These are phyloP conservation scores for Aspiorhynchus laticeps DNA, from an alignment of 2,113 vertebrate species.

Conservation along the genomic window DNA sequence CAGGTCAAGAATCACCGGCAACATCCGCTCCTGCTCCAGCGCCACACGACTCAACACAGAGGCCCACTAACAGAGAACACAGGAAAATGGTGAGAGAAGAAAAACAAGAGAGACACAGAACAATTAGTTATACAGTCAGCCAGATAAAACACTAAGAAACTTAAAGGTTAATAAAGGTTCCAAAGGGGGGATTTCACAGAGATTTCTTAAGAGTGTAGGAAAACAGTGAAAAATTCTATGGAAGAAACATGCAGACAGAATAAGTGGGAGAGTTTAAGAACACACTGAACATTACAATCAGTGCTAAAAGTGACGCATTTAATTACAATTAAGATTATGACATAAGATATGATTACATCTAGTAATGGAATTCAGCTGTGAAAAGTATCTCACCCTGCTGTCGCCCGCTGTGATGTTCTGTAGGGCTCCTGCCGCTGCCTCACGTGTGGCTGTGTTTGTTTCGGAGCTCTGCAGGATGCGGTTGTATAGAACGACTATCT, in stretches of 20 bases:
- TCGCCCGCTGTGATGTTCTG: slow-evolving; percentile 95
- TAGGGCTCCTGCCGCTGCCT: slow-evolving; percentile 87
- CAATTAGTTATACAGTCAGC: neutral
- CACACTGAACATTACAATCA: neutral
- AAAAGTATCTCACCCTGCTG: slow-evolving; percentile 76
- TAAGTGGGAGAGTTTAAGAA: neutral
- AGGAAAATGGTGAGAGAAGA: slow-evolving; percentile 71
- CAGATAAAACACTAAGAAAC: neutral
- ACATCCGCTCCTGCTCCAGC: slow-evolving; percentile 89
- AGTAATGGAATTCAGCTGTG: neutral
- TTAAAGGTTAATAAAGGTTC: neutral
- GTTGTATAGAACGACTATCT: slow-evolving; percentile 87
- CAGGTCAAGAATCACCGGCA: slow-evolving; percentile 87
- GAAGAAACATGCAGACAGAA: neutral
- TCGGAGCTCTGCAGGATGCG: slow-evolving; percentile 84
- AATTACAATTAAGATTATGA: neutral
- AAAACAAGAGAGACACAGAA: slow-evolving; percentile 2
- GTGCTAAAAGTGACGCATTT: neutral
- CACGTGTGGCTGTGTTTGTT: slow-evolving; percentile 80
- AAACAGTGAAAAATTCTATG: neutral
- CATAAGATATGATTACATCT: neutral
- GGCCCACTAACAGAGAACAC: slow-evolving; percentile 82
- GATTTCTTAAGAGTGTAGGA: neutral
- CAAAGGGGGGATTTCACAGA: neutral
- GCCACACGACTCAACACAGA: slow-evolving; percentile 86